Percentiles rank a stretch among this genome's conserved stretches.
Conservation (phyloP, 2,888 invertebrate genomes). For the Lasioglossum marginatum region DNA sequence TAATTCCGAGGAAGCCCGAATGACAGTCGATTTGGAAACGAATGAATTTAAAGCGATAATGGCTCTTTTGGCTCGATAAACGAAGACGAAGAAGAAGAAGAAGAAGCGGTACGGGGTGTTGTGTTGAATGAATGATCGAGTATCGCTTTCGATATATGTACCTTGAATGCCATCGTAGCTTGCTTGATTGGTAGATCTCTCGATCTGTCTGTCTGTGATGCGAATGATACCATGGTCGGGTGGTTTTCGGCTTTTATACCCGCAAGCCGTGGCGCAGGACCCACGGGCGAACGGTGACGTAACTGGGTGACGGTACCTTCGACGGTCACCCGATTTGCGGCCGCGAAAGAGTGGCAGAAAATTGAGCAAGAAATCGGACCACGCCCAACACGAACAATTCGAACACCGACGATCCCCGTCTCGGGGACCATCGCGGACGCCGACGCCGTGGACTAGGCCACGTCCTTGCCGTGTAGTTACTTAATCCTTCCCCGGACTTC, state of each 20-base stretch:
- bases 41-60: neutral
- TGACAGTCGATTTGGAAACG: no score
- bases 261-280: slow-evolving; percentile 41
- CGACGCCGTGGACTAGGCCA: slow-evolving; percentile 63
- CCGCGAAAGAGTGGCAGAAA: slow-evolving; percentile 59
- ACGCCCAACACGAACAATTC: slow-evolving; percentile 74
- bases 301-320: slow-evolving; percentile 72
- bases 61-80: neutral
- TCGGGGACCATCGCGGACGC: slow-evolving; percentile 45
- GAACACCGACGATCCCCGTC: slow-evolving; percentile 39
- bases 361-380: slow-evolving; percentile 80
- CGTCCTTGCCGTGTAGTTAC: slow-evolving; percentile 74
- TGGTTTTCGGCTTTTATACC: slow-evolving; percentile 74
- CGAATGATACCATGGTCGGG: slow-evolving; percentile 71
- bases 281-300: slow-evolving; percentile 66
- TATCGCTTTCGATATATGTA: slow-evolving; percentile 57
- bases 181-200: slow-evolving; percentile 73
- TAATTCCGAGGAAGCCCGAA: neutral
- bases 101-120: neutral
- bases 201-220: slow-evolving; percentile 69
- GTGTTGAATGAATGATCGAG: slow-evolving; percentile 6
- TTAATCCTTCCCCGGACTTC: slow-evolving; percentile 54
- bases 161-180: slow-evolving; percentile 81
- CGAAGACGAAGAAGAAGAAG: neutral
- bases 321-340: slow-evolving; percentile 72